These are phyloP conservation scores for Axea sp. DNA, from an alignment of 2,888 invertebrate genomes.

Conservation along the genomic window DNA sequence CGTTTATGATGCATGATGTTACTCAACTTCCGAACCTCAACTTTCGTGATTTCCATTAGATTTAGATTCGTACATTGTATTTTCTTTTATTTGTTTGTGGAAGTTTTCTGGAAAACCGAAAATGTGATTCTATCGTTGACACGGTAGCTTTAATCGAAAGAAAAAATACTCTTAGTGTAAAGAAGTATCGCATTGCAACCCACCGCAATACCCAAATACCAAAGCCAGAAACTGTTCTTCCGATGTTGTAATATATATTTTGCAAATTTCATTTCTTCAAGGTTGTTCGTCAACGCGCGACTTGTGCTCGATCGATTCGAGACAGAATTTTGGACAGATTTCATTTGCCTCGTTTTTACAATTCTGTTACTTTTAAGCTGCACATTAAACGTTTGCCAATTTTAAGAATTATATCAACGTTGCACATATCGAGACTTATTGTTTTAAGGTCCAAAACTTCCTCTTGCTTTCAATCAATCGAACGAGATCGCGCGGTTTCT, in stretches of 20 bases:
- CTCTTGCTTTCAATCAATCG: neutral
- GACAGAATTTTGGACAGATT: neutral
- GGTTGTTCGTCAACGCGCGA: slow-evolving; percentile 32
- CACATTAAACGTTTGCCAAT: too few species aligned
- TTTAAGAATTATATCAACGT: slow-evolving; percentile 8
- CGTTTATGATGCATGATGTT: neutral
- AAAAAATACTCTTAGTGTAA: slow-evolving; percentile 66
- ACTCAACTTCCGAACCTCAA: slow-evolving; percentile 9
- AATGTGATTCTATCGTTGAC: slow-evolving; percentile 43
- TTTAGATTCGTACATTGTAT: too few species aligned
- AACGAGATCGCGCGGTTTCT: slow-evolving; percentile 10
- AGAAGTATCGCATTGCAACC: slow-evolving; percentile 64
- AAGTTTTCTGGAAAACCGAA: too few species aligned
- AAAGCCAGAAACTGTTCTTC: slow-evolving; percentile 70
- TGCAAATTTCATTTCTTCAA: slow-evolving; percentile 29
- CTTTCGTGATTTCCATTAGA: slow-evolving; percentile 4
- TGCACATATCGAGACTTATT: slow-evolving; percentile 19
- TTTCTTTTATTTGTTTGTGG: too few species aligned
- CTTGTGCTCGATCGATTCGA: slow-evolving; percentile 2
- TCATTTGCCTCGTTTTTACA: neutral
- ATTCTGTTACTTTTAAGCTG: too few species aligned
- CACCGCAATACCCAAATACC: slow-evolving; percentile 75
- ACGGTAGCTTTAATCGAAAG: slow-evolving; percentile 18
- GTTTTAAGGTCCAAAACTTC: slow-evolving; percentile 3
- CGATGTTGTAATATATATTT: slow-evolving; percentile 67